Percentiles rank a stretch among this genome's conserved stretches.
Conservation (phyloP, 2,888 invertebrate genomes). For the Cheilosia vernalis region DNA sequence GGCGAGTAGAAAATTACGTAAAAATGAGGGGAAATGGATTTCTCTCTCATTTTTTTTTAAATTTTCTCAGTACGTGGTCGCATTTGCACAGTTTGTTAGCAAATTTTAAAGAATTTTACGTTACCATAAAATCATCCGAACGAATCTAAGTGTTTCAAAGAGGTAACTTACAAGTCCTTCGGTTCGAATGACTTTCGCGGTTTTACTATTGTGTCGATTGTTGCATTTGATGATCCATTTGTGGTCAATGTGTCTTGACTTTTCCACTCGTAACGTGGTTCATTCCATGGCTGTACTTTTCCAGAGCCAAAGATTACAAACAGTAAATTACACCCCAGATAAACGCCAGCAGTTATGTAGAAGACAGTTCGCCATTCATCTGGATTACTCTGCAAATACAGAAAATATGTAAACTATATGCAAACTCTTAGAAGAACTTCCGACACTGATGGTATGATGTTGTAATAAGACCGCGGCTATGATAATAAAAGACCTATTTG, state of each 20-base stretch:
- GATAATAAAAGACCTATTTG: too few species aligned
- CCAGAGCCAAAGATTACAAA: constrained; percentile 85
- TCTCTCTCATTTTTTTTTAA: too few species aligned
- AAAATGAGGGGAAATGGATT: too few species aligned
- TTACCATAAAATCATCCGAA: too few species aligned
- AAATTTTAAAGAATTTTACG: too few species aligned
- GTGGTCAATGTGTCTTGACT: constrained; percentile 33
- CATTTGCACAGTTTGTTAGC: too few species aligned
- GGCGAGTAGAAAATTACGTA: too few species aligned
- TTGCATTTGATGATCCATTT: constrained; percentile 10
- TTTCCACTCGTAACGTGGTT: constrained; percentile 57
- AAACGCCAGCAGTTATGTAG: constrained; percentile 85
- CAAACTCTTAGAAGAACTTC: too few species aligned
- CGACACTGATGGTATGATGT: too few species aligned
- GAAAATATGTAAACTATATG: background rate
- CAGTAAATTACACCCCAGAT: constrained; percentile 84
- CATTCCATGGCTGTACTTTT: constrained; percentile 85
- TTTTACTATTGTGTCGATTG: constrained; percentile 19
- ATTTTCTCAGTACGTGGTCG: too few species aligned
- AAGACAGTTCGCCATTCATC: constrained; percentile 85
- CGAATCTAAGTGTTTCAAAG: background rate
- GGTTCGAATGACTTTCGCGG: constrained; percentile 9
- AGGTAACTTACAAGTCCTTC: constrained; percentile 6
- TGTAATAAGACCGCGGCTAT: too few species aligned
- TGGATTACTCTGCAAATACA: constrained; percentile 78